Conservation (phyloP, 2,113 vertebrate species). For the Tragulus kanchil region DNA sequence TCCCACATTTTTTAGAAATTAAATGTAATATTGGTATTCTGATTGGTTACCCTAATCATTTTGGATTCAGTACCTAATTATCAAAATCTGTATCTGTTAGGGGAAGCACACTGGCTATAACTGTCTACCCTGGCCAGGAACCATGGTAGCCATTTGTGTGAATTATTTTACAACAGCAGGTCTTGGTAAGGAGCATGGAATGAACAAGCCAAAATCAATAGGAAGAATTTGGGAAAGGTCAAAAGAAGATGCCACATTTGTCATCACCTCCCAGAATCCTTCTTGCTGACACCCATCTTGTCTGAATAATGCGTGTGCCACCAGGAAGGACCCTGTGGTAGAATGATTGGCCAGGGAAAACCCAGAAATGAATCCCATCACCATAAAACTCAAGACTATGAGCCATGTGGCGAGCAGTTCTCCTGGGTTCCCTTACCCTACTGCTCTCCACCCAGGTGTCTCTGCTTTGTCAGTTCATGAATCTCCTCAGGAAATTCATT, state of each 20-base stretch:
- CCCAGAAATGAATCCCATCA: background rate
- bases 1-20: slow-evolving; percentile 15
- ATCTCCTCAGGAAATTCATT: background rate
- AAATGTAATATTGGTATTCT: background rate
- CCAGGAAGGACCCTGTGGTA: background rate
- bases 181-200: background rate
- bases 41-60: background rate
- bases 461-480: background rate
- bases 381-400: background rate
- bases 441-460: background rate
- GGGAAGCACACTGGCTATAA: accelerated
- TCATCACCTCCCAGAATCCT: background rate
- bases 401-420: background rate
- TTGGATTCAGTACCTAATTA: background rate
- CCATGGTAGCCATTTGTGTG: background rate
- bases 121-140: background rate
- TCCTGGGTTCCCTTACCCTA: background rate
- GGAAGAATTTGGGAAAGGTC: background rate
- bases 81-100: background rate
- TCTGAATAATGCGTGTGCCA: background rate
- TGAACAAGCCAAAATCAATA: background rate
- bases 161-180: background rate
- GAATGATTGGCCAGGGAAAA: background rate
- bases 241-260: background rate
- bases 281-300: background rate